phyloP scores from a whole-genome alignment of 2,888 invertebrate genomes.

The Polydrusus pterygomalis region DNA sequence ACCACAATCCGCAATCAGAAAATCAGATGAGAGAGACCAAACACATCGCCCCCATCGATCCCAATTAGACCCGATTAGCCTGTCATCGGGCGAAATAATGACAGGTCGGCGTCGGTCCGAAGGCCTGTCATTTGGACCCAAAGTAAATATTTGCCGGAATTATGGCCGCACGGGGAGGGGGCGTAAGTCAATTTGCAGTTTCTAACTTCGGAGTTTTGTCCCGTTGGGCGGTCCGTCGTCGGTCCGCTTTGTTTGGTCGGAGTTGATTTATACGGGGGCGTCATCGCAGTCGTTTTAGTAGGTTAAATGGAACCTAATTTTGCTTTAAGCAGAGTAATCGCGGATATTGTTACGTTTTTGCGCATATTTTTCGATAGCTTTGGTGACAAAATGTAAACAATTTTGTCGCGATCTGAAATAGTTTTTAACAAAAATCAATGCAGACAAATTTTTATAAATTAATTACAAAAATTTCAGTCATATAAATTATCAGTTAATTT shows the following conservation, averaged over 20 bases:
- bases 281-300: not conserved
- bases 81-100: conserved; percentile 41
- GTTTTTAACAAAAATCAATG: too few relatives aligned
- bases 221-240: conserved; percentile 19
- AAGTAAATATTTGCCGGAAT: conserved; percentile 40
- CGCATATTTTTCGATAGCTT: too few relatives aligned
- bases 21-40: too few relatives aligned
- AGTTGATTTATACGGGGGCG: conserved; percentile 10
- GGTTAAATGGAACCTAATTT: not conserved
- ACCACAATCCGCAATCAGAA: too few relatives aligned
- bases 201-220: conserved; percentile 15
- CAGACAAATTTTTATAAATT: too few relatives aligned
- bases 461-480: too few relatives aligned
- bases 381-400: too few relatives aligned
- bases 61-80: conserved; percentile 34
- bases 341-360: too few relatives aligned
- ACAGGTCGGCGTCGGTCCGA: conserved; percentile 33
- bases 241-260: not conserved
- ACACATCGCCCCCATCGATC: not conserved
- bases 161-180: conserved; percentile 26
- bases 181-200: conserved; percentile 40
- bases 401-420: too few relatives aligned
- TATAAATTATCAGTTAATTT: too few relatives aligned
- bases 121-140: conserved; percentile 37
- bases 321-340: too few relatives aligned